phyloP scores from a whole-genome alignment of 2,113 vertebrate genomes.

The Acrocephalus kingi region DNA sequence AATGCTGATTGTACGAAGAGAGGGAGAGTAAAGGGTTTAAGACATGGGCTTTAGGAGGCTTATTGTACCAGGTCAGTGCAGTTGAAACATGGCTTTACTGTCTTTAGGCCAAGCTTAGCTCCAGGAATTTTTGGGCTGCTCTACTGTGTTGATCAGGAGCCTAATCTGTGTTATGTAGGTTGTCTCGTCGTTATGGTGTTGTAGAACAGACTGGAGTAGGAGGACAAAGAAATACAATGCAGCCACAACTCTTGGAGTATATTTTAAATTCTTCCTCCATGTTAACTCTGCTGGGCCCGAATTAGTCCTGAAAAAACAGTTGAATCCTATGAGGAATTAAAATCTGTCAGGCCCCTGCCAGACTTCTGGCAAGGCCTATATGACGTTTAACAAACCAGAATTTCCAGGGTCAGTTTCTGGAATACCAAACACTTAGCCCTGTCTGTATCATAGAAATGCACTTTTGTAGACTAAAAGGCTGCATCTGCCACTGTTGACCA shows the following conservation, averaged over 20 bases:
- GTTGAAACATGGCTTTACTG: neutral
- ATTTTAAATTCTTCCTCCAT: neutral
- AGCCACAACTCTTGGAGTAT: neutral
- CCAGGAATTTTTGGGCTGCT: neutral
- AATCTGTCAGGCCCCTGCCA: neutral
- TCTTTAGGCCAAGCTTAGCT: neutral
- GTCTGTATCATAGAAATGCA: accelerated
- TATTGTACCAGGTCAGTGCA: neutral
- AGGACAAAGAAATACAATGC: neutral
- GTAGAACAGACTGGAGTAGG: neutral
- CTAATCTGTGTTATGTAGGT: neutral
- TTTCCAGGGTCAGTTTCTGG: neutral
- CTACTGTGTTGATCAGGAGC: neutral
- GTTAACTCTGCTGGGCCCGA: neutral
- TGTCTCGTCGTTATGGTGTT: neutral
- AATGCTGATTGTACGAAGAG: neutral
- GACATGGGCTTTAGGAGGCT: neutral
- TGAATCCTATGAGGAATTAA: neutral
- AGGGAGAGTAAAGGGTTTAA: neutral
- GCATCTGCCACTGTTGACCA: neutral
- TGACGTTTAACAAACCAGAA: neutral
- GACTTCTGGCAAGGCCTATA: neutral
- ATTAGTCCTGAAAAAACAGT: neutral
- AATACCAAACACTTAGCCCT: neutral
- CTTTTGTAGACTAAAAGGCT: neutral